Evolutionary conservation across 2,113 vertebrate species (phyloP).

Genomic region (Alethe diademata): DNA sequence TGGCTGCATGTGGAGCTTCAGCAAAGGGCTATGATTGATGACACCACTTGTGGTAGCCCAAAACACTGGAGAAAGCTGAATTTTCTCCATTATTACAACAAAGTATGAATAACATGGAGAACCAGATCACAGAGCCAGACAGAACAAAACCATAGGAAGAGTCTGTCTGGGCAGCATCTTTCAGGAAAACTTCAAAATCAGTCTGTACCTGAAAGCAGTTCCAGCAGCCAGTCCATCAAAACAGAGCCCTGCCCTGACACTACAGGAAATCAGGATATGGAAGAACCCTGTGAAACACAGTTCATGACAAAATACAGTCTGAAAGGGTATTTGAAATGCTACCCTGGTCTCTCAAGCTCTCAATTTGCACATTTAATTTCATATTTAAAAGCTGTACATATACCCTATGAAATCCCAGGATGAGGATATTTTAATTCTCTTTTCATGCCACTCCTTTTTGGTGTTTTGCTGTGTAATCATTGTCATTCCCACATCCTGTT

Average conservation of each 20-base stretch:
- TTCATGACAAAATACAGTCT: neutral
- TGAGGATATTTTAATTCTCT: neutral
- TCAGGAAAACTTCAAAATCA: neutral
- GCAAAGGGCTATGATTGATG: neutral
- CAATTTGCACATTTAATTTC: neutral
- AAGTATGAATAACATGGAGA: neutral
- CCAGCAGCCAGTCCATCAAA: neutral
- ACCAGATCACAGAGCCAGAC: neutral
- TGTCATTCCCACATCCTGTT: neutral
- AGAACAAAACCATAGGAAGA: neutral
- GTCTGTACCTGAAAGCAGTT: neutral
- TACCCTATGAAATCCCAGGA: neutral
- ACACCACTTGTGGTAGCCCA: fast-evolving
- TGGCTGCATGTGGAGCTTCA: neutral
- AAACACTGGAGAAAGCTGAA: neutral
- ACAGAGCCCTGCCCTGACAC: neutral
- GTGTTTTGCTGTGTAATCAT: neutral
- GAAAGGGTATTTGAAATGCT: neutral
- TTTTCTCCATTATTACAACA: neutral
- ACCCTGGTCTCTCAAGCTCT: neutral
- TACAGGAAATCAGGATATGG: neutral
- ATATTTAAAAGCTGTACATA: neutral
- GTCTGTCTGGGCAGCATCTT: neutral
- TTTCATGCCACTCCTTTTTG: neutral
- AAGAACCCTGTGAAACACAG: neutral